Conservation (phyloP, 2,888 invertebrate genomes). For the Coleophora flavipennella region DNA sequence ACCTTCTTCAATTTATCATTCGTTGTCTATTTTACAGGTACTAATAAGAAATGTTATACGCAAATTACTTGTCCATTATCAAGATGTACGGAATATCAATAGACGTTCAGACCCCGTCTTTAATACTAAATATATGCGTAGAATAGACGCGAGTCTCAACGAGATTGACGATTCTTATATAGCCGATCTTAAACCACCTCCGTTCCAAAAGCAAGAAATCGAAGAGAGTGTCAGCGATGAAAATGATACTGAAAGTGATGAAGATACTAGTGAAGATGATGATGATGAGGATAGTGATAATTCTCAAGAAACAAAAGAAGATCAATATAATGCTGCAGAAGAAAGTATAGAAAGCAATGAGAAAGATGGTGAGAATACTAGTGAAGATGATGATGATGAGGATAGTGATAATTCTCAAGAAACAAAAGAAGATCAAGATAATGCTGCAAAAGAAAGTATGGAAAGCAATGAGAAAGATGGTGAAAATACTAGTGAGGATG, state of each 20-base stretch:
- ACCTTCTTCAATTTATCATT: no score
- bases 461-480: conserved; percentile 15
- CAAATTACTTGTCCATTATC: no score
- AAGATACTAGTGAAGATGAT: conserved; percentile 11
- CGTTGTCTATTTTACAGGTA: no score
- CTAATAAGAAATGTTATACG: no score
- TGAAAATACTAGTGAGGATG: conserved; percentile 12
- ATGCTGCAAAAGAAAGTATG: conserved; percentile 32
- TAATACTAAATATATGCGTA: conserved; percentile 16
- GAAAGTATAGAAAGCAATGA: conserved; percentile 26
- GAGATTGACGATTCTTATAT: conserved; percentile 32
- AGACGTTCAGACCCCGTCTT: no score
- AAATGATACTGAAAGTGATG: conserved; percentile 17
- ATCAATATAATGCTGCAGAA: conserved; percentile 29
- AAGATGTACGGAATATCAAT: no score
- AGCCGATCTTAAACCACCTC: conserved; percentile 30
- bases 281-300: conserved; percentile 19
- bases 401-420: conserved; percentile 17
- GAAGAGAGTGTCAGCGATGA: conserved; percentile 19
- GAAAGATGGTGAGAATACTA: conserved; percentile 19
- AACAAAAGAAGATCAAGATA: conserved; percentile 22
- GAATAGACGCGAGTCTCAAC: conserved; percentile 33
- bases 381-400: conserved; percentile 37
- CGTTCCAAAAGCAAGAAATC: conserved; percentile 38
- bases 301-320: conserved; percentile 17